Percentiles rank a stretch among this genome's conserved stretches.
Evolutionary conservation across 2,888 invertebrate species (phyloP).

Genomic region (Brachyopa scutellaris): DNA sequence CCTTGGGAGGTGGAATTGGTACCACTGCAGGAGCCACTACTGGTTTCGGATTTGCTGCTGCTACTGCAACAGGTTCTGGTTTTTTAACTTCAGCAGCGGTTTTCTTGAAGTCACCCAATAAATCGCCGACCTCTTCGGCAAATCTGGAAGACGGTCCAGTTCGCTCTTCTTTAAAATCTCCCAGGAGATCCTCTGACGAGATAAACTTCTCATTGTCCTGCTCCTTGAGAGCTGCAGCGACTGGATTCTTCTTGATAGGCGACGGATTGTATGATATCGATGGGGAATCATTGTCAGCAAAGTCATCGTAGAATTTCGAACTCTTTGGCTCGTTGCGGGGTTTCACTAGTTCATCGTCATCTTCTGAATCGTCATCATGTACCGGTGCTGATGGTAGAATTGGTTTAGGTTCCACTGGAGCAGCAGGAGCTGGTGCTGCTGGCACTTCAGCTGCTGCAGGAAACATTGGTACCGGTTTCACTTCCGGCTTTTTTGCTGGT

Average conservation of each 20-base stretch:
- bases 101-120: conserved; percentile 51
- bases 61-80: conserved; percentile 60
- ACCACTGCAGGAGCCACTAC: conserved; percentile 34
- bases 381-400: conserved; percentile 56
- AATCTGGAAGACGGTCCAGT: conserved; percentile 71
- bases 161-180: conserved; percentile 80
- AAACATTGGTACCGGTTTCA: neutral
- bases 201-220: conserved; percentile 81
- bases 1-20: conserved; percentile 24
- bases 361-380: conserved; percentile 63
- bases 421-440: neutral
- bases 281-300: conserved; percentile 79
- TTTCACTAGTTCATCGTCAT: conserved; percentile 68
- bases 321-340: conserved; percentile 59
- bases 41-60: conserved; percentile 65
- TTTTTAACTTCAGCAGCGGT: conserved; percentile 12
- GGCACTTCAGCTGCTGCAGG: neutral
- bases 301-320: conserved; percentile 76
- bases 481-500: conserved; percentile 18
- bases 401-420: conserved; percentile 18
- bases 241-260: conserved; percentile 79
- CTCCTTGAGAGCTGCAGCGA: conserved; percentile 79
- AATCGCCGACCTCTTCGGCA: conserved; percentile 48
- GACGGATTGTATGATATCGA: conserved; percentile 80
- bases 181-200: conserved; percentile 81